Conservation (phyloP, 2,888 invertebrate species). For the Drosophila stalkeri region DNA sequence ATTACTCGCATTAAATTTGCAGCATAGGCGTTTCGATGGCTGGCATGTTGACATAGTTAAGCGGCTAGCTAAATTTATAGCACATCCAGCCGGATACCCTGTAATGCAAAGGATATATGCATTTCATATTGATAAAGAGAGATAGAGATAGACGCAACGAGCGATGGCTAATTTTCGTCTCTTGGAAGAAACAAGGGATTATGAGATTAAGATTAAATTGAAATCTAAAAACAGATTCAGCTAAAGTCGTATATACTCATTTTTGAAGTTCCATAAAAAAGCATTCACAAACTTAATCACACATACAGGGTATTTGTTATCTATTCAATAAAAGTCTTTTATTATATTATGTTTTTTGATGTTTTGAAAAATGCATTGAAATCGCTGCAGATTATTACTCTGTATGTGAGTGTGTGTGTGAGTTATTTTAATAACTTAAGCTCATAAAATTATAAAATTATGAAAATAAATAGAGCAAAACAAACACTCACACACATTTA, state of each 20-base stretch:
- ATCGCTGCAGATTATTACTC: slow-evolving; percentile 27
- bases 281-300: neutral
- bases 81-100: slow-evolving; percentile 19
- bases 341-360: slow-evolving; percentile 21
- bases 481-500: slow-evolving; percentile 22
- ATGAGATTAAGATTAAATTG: too few relatives aligned
- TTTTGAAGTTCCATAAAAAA: neutral
- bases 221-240: too few relatives aligned
- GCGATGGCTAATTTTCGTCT: neutral
- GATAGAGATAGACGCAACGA: neutral
- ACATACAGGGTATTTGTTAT: slow-evolving; percentile 13
- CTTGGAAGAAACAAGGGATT: neutral
- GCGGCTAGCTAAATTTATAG: slow-evolving; percentile 63
- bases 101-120: neutral
- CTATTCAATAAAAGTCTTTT: neutral
- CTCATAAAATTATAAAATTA: slow-evolving; percentile 75
- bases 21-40: slow-evolving; percentile 52
- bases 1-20: slow-evolving; percentile 50
- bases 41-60: slow-evolving; percentile 64
- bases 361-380: slow-evolving; percentile 41
- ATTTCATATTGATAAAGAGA: neutral
- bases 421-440: slow-evolving; percentile 76
- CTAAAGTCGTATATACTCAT: too few relatives aligned
- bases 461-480: slow-evolving; percentile 72
- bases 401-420: slow-evolving; percentile 37